A percentile compares a stretch with the other conserved stretches of the same genome.
Evolutionary conservation across 2,888 invertebrate species (phyloP).

Genomic region (Fragum sueziense): DNA sequence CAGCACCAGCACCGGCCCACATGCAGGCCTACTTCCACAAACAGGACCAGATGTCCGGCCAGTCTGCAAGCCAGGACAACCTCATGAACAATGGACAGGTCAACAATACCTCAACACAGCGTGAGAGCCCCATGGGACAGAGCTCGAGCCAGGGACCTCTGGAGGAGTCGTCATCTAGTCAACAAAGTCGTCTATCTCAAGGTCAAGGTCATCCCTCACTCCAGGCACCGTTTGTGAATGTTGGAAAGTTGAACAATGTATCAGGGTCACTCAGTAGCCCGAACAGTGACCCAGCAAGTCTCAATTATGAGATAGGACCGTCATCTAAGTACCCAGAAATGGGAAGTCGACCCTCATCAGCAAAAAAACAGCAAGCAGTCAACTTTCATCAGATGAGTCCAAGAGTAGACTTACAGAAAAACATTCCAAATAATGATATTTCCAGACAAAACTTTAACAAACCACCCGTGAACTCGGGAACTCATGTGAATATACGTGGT

Average conservation of each 20-base stretch:
- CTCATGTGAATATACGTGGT: neutral
- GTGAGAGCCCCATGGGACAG: slow-evolving; percentile 75
- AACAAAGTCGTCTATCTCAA: slow-evolving; percentile 58
- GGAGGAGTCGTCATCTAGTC: slow-evolving; percentile 70
- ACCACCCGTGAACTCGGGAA: slow-evolving; percentile 11
- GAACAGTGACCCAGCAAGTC: slow-evolving; percentile 45
- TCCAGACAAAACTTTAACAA: slow-evolving; percentile 7
- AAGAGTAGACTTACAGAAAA: slow-evolving; percentile 16
- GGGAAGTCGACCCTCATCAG: slow-evolving; percentile 59
- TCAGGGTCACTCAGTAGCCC: slow-evolving; percentile 21
- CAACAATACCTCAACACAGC: slow-evolving; percentile 38
- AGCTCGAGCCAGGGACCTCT: slow-evolving; percentile 71
- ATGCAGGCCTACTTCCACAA: slow-evolving; percentile 53
- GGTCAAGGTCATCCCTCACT: slow-evolving; percentile 19
- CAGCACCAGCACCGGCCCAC: slow-evolving; percentile 57
- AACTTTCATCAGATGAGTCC: slow-evolving; percentile 12
- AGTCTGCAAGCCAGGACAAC: slow-evolving; percentile 50
- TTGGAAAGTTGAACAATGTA: slow-evolving; percentile 2
- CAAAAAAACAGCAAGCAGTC: slow-evolving; percentile 30
- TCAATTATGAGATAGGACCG: slow-evolving; percentile 65
- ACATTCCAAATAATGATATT: slow-evolving; percentile 10
- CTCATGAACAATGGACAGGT: slow-evolving; percentile 50
- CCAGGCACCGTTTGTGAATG: slow-evolving; percentile 17
- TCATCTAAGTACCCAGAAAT: slow-evolving; percentile 71
- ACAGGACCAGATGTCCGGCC: slow-evolving; percentile 32